phyloP scores from a whole-genome alignment of 1,140 invertebrate species.

The Bombus cullumanus region DNA sequence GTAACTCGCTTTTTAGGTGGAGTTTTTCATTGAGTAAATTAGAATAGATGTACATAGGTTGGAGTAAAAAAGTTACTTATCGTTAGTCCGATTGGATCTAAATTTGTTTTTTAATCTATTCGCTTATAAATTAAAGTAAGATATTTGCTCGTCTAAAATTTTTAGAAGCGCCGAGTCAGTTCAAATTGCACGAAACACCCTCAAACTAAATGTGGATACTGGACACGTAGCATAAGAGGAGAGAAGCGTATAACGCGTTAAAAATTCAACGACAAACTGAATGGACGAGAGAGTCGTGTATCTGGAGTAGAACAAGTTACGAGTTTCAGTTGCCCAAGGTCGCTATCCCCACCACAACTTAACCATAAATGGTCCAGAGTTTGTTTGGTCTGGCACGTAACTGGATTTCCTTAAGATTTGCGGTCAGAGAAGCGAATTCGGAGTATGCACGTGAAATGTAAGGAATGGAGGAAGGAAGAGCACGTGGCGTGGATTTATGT shows the following conservation, averaged over 20 bases:
- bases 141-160: background rate
- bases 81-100: background rate
- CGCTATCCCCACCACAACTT: background rate
- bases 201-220: background rate
- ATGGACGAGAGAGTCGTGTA: background rate
- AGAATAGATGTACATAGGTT: too few relatives aligned
- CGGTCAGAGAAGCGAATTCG: background rate
- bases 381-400: slow-evolving; percentile 4
- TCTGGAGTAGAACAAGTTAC: background rate
- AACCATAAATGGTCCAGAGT: background rate
- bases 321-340: slow-evolving; percentile 1
- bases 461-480: background rate
- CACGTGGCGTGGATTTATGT: background rate
- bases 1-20: too few relatives aligned
- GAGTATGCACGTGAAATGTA: background rate
- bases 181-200: background rate
- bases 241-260: background rate
- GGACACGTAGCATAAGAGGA: background rate
- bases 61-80: background rate
- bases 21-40: too few relatives aligned
- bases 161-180: background rate
- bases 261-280: background rate
- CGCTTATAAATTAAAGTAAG: background rate
- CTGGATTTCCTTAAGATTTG: background rate
- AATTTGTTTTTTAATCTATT: background rate